Percentiles rank a stretch among this genome's conserved stretches.
phyloP scores from a whole-genome alignment of 2,113 vertebrate genomes.

The Emydura subglobosa region DNA sequence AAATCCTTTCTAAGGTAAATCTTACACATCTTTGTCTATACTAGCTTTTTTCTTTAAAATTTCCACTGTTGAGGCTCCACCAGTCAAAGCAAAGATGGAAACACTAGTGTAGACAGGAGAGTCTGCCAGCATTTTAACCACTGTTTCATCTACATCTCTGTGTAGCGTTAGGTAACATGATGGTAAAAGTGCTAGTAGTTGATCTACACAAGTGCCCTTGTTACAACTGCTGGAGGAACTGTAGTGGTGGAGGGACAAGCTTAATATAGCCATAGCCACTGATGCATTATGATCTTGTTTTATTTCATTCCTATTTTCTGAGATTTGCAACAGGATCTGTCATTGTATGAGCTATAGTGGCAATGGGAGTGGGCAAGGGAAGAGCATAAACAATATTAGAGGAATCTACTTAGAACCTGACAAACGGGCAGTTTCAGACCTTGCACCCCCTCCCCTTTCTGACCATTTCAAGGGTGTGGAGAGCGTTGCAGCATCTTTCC shows the following conservation, averaged over 20 bases:
- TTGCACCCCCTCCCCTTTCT: neutral
- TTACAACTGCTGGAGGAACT: neutral
- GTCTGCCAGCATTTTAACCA: neutral
- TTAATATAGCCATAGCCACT: neutral
- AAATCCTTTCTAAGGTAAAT: slow-evolving; percentile 62
- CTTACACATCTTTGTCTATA: slow-evolving; percentile 39
- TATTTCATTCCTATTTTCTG: neutral
- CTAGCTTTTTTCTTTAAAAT: neutral
- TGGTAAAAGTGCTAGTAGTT: neutral
- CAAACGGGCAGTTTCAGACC: neutral
- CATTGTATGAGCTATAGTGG: neutral
- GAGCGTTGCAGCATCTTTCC: fast-evolving
- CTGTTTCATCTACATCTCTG: neutral
- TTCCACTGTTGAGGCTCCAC: neutral
- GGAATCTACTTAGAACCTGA: neutral
- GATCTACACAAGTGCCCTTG: fast-evolving
- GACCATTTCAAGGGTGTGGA: neutral
- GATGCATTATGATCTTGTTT: neutral
- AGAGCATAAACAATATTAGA: neutral
- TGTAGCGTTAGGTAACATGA: neutral
- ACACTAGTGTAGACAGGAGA: neutral
- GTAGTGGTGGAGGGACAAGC: neutral
- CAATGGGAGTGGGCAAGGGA: neutral
- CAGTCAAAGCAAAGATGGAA: neutral
- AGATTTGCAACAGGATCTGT: neutral